Evolutionary conservation across 2,888 invertebrate species (phyloP), one percentile per base, ranked within the genome.

Genomic region (Leucophenga montana): DNA sequence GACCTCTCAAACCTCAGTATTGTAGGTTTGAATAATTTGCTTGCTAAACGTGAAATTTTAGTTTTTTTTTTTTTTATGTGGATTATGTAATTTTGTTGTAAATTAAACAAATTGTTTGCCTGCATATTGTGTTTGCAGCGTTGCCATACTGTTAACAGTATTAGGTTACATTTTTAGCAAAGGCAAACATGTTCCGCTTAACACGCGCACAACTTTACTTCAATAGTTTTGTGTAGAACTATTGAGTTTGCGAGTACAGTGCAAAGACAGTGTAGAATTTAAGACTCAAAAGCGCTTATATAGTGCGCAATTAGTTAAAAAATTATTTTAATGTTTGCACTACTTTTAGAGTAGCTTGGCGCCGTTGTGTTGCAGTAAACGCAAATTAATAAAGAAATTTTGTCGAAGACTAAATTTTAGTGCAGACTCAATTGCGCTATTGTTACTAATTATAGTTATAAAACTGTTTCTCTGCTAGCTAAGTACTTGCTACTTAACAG

Each of bases 161-260:
- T 62, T 46, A n/a, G 14, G n/a, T 50, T 27, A 48, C 65, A 27
- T 50, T 62, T 62, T 44, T 14, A 65, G 56, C 56, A 8, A n/a
- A 77, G 78, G 79, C 85, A 84, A 85, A 80, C 79, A 76, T 78
- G 84, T 80, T 84, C 85, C 87, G 84, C 83, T 83, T 71, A 84
- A 80, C 86, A 86, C 85, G 79, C 86, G 87, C 86, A 83, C 83
- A 83, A n/a, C n/a, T n/a, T n/a, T 85, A 79, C 85, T n/a, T n/a
- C 87, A 85, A 79, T 78, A 77, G 80, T 76, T 75, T 78, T 76
- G 73, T 70, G 20, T 8, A 39, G 39, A 11, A 67, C 57, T 71
- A 70, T 73, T 80, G 71, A 50, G n/a, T 50, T 50, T 50, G 16
- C 1, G 16, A 4, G 50, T 16, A 13, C 14, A n/a, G 31, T 8